Percentiles rank a stretch among this genome's conserved stretches.
phyloP scores from a whole-genome alignment of 2,888 invertebrate genomes.

The Rhorus exstirpatorius region DNA sequence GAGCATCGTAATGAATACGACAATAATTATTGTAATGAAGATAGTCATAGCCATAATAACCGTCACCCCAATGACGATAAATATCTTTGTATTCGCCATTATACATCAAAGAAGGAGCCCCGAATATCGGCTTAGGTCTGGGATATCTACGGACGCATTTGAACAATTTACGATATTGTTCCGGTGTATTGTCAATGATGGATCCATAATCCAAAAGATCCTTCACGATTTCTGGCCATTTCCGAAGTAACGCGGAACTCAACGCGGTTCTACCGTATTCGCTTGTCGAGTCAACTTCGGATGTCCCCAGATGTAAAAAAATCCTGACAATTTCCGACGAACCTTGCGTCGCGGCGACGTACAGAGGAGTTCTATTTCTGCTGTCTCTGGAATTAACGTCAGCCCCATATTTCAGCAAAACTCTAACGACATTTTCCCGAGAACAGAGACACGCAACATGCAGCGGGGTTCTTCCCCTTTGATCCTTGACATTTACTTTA shows the following conservation, averaged over 20 bases:
- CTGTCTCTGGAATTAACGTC: not conserved
- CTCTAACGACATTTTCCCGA: not conserved
- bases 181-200: too few species aligned
- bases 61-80: too few species aligned
- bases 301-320: constrained; percentile 1
- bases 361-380: not conserved
- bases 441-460: not conserved
- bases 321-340: not conserved
- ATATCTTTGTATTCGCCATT: too few species aligned
- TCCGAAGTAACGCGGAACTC: constrained; percentile 3
- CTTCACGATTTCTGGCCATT: not conserved
- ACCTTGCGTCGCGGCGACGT: not conserved
- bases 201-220: constrained; percentile 3
- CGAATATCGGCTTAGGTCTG: too few species aligned
- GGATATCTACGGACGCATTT: too few species aligned
- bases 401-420: constrained; percentile 14
- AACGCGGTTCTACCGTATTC: constrained; percentile 20
- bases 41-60: too few species aligned
- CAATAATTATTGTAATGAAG: too few species aligned
- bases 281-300: not conserved
- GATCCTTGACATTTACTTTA: not conserved
- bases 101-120: too few species aligned
- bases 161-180: constrained; percentile 1
- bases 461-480: not conserved
- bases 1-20: too few species aligned